A percentile compares a stretch with the other conserved stretches of the same genome.
Evolutionary conservation across 2,888 invertebrate species (phyloP).

Genomic region (Pecten maximus): DNA sequence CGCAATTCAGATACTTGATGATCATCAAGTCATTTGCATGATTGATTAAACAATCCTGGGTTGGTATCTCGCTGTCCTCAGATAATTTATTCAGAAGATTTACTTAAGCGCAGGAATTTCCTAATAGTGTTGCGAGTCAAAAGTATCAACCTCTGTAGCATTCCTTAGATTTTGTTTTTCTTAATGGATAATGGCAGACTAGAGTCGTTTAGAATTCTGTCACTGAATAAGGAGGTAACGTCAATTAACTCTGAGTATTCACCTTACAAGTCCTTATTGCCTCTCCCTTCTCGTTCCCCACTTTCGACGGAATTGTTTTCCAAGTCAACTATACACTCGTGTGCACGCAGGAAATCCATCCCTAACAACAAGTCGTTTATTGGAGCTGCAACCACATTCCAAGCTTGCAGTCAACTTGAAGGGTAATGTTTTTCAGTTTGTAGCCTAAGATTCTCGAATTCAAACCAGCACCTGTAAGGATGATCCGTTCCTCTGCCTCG

Average conservation of each 20-base stretch:
- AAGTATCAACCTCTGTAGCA: neutral
- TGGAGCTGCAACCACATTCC: too few species aligned
- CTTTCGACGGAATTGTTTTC: too few species aligned
- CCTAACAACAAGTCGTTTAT: too few species aligned
- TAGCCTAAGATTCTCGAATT: too few species aligned
- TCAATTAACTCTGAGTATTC: neutral
- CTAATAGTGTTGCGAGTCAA: neutral
- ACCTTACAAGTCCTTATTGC: neutral
- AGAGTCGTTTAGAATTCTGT: neutral
- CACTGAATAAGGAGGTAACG: neutral
- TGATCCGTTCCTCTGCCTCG: too few species aligned
- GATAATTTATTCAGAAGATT: neutral
- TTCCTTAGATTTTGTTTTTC: neutral
- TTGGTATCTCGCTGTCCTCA: neutral
- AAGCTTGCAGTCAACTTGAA: too few species aligned
- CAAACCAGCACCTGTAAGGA: too few species aligned
- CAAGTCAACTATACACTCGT: too few species aligned
- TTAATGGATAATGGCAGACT: neutral
- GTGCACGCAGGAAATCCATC: too few species aligned
- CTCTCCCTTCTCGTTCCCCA: neutral
- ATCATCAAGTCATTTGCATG: neutral
- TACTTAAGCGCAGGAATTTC: neutral
- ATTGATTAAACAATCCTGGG: neutral
- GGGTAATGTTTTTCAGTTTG: too few species aligned
- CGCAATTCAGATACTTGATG: neutral